Evolutionary conservation across 2,797 vertebrate genomes (phyloP).

Genomic region (Tinamus major): DNA sequence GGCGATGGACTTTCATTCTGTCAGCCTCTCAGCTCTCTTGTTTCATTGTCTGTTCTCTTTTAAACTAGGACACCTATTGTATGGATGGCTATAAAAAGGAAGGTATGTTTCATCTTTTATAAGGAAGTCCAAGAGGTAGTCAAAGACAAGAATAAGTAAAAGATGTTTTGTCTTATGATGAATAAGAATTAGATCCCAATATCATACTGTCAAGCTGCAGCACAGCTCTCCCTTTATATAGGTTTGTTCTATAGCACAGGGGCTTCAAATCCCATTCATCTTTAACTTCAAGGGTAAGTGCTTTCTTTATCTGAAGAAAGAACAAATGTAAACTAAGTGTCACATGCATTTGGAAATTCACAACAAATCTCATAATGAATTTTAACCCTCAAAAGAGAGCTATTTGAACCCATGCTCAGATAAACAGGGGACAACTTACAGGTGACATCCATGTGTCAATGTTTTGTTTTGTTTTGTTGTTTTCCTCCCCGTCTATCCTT

Average conservation of each 20-base stretch:
- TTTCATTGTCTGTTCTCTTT: constrained; percentile 64
- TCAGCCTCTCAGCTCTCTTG: constrained; percentile 29
- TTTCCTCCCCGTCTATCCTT: neutral
- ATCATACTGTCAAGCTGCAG: constrained; percentile 56
- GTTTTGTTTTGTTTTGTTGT: neutral
- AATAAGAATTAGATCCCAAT: constrained; percentile 59
- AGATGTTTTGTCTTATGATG: constrained; percentile 61
- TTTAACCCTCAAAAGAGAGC: constrained; percentile 1
- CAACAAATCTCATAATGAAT: constrained; percentile 31
- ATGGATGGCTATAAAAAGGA: constrained; percentile 37
- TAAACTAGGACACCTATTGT: constrained; percentile 65
- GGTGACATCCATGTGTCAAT: neutral
- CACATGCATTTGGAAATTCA: constrained; percentile 42
- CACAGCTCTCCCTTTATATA: constrained; percentile 22
- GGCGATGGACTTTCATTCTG: constrained; percentile 57
- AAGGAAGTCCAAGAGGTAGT: constrained; percentile 61
- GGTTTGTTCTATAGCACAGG: constrained; percentile 38
- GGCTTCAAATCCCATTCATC: constrained; percentile 64
- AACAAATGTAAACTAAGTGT: constrained; percentile 44
- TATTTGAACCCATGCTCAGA: constrained; percentile 1
- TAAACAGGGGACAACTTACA: neutral
- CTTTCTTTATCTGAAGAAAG: constrained; percentile 56
- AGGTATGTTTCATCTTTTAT: constrained; percentile 55
- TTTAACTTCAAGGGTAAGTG: constrained; percentile 58
- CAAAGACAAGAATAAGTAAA: constrained; percentile 62